Evolutionary conservation across 2,888 invertebrate species (phyloP).

Genomic region (Leptopilina syphax): DNA sequence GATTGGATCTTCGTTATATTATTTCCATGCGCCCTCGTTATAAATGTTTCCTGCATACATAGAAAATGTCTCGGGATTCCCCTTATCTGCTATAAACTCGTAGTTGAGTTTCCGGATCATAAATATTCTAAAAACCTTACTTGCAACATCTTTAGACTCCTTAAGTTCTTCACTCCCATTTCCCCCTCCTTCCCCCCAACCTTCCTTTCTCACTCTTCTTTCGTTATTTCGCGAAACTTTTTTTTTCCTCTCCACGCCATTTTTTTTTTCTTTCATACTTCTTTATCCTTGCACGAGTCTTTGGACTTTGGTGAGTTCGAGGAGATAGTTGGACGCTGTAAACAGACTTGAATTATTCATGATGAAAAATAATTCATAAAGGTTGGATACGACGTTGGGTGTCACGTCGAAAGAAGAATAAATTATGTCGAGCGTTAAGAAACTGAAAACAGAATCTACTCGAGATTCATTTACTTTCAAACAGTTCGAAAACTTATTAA

Average conservation of each 20-base stretch:
- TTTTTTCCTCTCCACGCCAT: constrained; percentile 15
- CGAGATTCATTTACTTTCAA: constrained; percentile 16
- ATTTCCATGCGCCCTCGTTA: not conserved
- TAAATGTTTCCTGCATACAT: constrained; percentile 16
- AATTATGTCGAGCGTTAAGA: constrained; percentile 5
- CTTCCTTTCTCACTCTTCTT: not conserved
- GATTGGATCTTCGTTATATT: constrained; percentile 10
- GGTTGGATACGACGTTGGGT: constrained; percentile 14
- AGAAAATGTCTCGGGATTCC: constrained; percentile 24
- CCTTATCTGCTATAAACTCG: constrained; percentile 47
- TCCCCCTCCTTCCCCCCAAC: not conserved
- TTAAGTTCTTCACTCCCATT: constrained; percentile 58
- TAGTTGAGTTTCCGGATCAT: constrained; percentile 57
- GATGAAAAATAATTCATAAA: constrained; percentile 63
- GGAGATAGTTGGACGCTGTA: constrained; percentile 59
- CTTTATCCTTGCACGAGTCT: constrained; percentile 39
- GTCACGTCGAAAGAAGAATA: constrained; percentile 12
- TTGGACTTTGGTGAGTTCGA: constrained; percentile 54
- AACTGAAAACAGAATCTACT: constrained; percentile 5
- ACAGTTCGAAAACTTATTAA: not conserved
- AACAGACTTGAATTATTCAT: constrained; percentile 67
- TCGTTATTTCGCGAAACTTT: constrained; percentile 34
- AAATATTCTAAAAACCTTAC: constrained; percentile 64
- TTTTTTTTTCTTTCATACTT: not conserved
- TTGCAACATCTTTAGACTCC: constrained; percentile 58